Evolutionary conservation across 2,113 vertebrate species (phyloP), one percentile per base, ranked within the genome.

Genomic region (Stictonetta naevosa): DNA sequence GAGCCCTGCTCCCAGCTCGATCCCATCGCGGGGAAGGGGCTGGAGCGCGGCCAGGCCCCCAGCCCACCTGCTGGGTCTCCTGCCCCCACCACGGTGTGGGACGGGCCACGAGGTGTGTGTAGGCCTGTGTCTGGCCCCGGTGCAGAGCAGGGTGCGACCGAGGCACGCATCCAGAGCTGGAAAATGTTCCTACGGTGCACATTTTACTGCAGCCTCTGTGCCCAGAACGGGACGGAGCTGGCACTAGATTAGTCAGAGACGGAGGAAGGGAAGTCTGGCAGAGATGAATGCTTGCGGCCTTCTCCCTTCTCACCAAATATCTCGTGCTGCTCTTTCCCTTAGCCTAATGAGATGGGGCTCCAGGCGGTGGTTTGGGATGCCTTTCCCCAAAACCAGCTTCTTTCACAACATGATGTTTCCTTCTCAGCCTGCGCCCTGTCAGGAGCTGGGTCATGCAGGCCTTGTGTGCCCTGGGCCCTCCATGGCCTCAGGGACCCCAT

Each of bases 1-100:
- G 91, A 97, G 78, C 8, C 0, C 84, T 72, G 89, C 91, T 95
- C 86, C 81, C 78, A 89, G 91, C 58, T 56, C 79, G 48, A 87
- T 79, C 81, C 84, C 40, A 1, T 1, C 33, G 3, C 4, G 12
- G 66, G 73, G 81, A 95, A 87, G 83, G 6, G 80, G 53, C 83
- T 95, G 89, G 73, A 87, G 62, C 26, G 69, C 0, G 2, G 81
- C 86, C 2, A 2, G 26, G 64, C 56, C 62, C 66, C 69, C 29
- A 84, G 69, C 73, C 48, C 60, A 11, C 34, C 86, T 88, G 80
- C 34, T 3, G 3, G 23, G 60, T 40, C 63, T 80, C 18, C 82
- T 85, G 81, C 89, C 76, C 28, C 29, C 18, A 0, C 50, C 4
- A 5, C 2, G 38, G 8, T 8, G 8, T 48, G 74, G 26, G 60